Base-by-base conservation (phyloP, 2,113 vertebrate genomes). In the Siniperca knerii region DNA sequence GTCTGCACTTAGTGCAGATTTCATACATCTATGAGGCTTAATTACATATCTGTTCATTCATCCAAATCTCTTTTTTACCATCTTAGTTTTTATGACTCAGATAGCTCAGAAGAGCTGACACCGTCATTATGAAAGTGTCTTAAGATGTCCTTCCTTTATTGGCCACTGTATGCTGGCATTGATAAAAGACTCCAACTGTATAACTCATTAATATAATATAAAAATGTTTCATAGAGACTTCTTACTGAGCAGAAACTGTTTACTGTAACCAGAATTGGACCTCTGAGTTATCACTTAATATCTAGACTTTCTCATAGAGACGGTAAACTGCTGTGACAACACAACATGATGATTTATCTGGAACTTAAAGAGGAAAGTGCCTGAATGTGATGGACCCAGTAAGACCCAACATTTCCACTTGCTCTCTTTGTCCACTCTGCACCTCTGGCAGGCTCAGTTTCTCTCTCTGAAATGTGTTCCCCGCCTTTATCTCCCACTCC, bases 391-490 rank as follows among this genome's bases (percentile, higher is more conserved):
- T 50, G 66, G 46, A 67, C 33, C 48, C 77, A 23, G 68, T 2
- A 2, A 77, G 60, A 77, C 23, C 44, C 15, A 21, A 35, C 62
- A n/a, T 77, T 81, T 89, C 74, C 75, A 75, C 58, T 61, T n/a
- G 35, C 20, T 44, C 18, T 78, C 35, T 73, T 46, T 64, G 37
- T 77, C 54, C 58, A 20, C 60, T 54, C 21, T 12, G 18, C 9
- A 35, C 4, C 8, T 62, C 44, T 25, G 33, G 21, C 50, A 15
- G 55, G 18, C 50, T 70, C 12, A 1, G 29, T 18, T 44, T 58
- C 29, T 77, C 48, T 57, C 52, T 74, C 75, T 66, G 21, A 66
- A 33, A 81, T 21, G 7, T 73, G 46, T 75, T 29, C 37, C 69
- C 50, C 76, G 58, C 57, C 60, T 75, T 73, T 82, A 58, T 79